A percentile compares a stretch with the other conserved stretches of the same genome.
Evolutionary conservation across 2,888 invertebrate species (phyloP).

Genomic region (Drosophila gaucha): DNA sequence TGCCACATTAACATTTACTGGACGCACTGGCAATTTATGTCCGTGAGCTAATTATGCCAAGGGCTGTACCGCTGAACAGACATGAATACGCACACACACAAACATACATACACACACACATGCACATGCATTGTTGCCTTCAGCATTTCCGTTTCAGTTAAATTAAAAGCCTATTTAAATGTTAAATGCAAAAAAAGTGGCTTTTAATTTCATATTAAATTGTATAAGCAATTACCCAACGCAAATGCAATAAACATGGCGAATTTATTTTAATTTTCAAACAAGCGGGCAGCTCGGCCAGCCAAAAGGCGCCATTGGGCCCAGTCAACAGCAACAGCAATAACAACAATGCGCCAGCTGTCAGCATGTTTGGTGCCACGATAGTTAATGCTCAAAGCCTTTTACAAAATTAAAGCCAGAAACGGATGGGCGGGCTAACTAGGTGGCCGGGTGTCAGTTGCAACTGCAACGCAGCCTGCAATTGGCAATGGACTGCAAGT

Average conservation of each 20-base stretch:
- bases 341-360: constrained; percentile 24
- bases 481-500: constrained; percentile 65
- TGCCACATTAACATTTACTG: constrained; percentile 59
- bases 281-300: constrained; percentile 28
- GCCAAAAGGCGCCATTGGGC: constrained; percentile 47
- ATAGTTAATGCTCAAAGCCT: constrained; percentile 66
- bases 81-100: constrained; percentile 17
- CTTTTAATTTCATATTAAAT: constrained; percentile 78
- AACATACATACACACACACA: neutral
- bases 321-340: constrained; percentile 8
- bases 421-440: constrained; percentile 8
- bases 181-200: constrained; percentile 62
- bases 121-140: constrained; percentile 35
- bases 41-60: constrained; percentile 62
- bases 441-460: constrained; percentile 20
- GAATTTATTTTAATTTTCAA: constrained; percentile 75
- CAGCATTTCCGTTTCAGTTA: constrained; percentile 61
- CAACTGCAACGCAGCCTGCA: constrained; percentile 47
- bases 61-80: constrained; percentile 34
- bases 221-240: constrained; percentile 75
- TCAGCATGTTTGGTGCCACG: constrained; percentile 37
- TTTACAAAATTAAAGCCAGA: constrained; percentile 72
- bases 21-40: constrained; percentile 57
- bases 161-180: constrained; percentile 73
- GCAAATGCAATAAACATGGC: constrained; percentile 74